A percentile compares a stretch with the other conserved stretches of the same genome.
These are phyloP conservation scores for Ranitomeya imitator DNA, from an alignment of 2,113 vertebrate genomes.

Conservation along the genomic window DNA sequence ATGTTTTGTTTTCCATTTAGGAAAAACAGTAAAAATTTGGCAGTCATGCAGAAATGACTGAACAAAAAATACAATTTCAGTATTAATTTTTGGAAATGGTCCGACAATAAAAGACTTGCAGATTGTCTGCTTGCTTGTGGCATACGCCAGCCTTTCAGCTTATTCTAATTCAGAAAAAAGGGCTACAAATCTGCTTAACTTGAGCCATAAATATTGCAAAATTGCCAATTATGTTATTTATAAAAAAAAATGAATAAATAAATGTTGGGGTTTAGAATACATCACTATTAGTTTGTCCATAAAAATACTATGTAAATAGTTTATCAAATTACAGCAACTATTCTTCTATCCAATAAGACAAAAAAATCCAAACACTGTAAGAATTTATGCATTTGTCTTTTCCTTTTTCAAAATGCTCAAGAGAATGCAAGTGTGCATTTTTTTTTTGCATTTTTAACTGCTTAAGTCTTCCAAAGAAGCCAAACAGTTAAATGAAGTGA, in stretches of 20 bases:
- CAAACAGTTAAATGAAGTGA: too few species aligned
- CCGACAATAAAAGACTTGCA: slow-evolving; percentile 27
- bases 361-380: neutral
- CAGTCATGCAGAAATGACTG: slow-evolving; percentile 32
- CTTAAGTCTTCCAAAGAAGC: too few species aligned
- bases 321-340: neutral
- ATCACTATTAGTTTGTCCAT: neutral
- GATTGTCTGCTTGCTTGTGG: slow-evolving; percentile 26
- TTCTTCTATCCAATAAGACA: neutral
- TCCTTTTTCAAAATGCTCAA: too few species aligned
- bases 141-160: neutral
- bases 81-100: slow-evolving; percentile 24
- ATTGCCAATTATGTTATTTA: neutral
- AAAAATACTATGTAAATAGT: neutral
- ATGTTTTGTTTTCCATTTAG: slow-evolving; percentile 29
- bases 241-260: neutral
- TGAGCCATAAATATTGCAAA: neutral
- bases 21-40: slow-evolving; percentile 33
- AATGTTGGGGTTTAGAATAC: neutral
- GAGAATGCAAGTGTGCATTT: too few species aligned
- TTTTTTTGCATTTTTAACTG: too few species aligned
- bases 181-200: slow-evolving; percentile 10
- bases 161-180: slow-evolving; percentile 16
- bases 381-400: neutral
- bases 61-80: slow-evolving; percentile 24